Percentiles rank a stretch among this genome's conserved stretches.
phyloP scores from a whole-genome alignment of 2,797 vertebrate genomes.

The Echeneis naucrates region DNA sequence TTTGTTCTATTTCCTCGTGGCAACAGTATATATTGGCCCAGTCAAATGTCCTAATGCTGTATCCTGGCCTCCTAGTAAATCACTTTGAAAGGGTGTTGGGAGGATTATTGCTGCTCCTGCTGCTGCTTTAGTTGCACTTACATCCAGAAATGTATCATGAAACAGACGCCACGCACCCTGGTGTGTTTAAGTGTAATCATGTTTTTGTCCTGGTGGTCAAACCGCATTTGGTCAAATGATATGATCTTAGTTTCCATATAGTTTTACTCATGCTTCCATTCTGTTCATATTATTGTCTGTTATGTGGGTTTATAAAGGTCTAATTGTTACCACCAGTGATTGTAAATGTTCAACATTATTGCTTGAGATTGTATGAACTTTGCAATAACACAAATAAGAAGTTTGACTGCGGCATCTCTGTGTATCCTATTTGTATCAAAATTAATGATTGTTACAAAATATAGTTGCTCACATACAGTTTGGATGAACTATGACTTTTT shows the following conservation, averaged over 20 bases:
- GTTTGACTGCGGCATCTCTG: background rate
- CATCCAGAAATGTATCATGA: slow-evolving; percentile 17
- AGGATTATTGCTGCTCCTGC: slow-evolving; percentile 19
- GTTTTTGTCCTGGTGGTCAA: too few relatives aligned
- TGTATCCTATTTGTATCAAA: background rate
- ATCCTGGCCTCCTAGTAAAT: background rate
- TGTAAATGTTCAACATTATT: background rate
- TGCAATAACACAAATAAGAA: background rate
- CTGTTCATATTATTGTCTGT: too few relatives aligned
- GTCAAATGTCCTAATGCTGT: background rate
- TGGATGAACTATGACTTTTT: background rate
- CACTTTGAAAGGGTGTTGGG: background rate
- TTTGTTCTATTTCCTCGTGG: background rate
- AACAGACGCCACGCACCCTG: background rate
- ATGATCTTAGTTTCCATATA: background rate
- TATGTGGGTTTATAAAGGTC: background rate
- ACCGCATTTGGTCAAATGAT: background rate
- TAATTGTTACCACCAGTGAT: background rate
- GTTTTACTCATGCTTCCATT: background rate
- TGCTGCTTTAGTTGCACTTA: slow-evolving; percentile 20
- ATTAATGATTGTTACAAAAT: background rate
- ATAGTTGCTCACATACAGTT: background rate
- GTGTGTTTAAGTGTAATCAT: too few relatives aligned
- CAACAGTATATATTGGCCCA: background rate
- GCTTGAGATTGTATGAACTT: background rate